Evolutionary conservation across 2,888 invertebrate genomes (phyloP).

Genomic region (Petrophora chlorosata): DNA sequence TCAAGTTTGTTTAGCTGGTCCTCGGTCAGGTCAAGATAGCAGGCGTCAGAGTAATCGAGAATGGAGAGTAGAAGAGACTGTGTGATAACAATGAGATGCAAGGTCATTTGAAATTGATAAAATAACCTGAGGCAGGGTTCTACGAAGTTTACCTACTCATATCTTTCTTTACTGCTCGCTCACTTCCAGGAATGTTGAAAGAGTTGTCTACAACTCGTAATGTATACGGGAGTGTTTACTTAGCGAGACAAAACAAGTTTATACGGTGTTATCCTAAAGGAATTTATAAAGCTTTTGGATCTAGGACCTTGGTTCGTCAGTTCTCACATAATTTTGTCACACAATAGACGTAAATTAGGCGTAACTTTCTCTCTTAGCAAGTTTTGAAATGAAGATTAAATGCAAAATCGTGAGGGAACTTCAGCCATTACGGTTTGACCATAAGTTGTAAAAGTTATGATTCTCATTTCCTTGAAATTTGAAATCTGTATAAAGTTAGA

Average conservation of each 20-base stretch:
- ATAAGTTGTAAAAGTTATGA: slow-evolving; percentile 6
- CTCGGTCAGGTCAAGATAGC: no score
- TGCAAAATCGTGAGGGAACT: slow-evolving; percentile 20
- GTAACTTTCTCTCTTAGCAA: slow-evolving; percentile 1
- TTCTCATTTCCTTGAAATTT: background rate
- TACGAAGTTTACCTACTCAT: no score
- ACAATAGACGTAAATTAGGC: slow-evolving; percentile 9
- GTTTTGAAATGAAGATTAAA: slow-evolving; percentile 20
- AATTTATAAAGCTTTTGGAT: slow-evolving; percentile 11
- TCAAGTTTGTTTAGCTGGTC: no score
- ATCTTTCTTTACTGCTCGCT: no score
- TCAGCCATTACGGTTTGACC: slow-evolving; percentile 16
- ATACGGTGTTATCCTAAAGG: slow-evolving; percentile 9
- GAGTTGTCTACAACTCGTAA: slow-evolving; percentile 3
- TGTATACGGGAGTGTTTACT: slow-evolving; percentile 16
- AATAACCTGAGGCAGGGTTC: no score
- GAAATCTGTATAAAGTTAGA: no score
- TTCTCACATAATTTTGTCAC: slow-evolving; percentile 11
- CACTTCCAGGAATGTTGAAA: background rate
- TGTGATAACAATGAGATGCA: no score
- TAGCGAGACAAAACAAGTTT: slow-evolving; percentile 19
- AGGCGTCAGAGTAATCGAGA: no score
- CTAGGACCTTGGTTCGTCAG: slow-evolving; percentile 8
- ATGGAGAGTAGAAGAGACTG: no score
- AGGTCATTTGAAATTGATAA: no score